Percentiles rank a stretch among this genome's conserved stretches.
phyloP scores from a whole-genome alignment of 2,888 invertebrate genomes.

The Calameuta pallipes region DNA sequence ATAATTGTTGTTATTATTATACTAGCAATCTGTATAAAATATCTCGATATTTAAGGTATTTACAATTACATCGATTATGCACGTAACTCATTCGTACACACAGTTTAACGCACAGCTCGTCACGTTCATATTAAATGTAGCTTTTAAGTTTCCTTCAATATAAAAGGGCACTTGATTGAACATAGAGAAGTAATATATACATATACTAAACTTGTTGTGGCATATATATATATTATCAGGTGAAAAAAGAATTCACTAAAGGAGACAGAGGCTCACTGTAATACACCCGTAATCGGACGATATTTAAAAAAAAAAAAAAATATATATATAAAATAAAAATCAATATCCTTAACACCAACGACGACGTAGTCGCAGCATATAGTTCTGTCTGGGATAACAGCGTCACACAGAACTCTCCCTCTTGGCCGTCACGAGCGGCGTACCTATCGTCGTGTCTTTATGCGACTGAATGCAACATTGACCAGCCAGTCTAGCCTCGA shows the following conservation, averaged over 20 bases:
- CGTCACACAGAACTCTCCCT: slow-evolving; percentile 74
- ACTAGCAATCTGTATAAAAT: slow-evolving; percentile 63
- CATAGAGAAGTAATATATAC: slow-evolving; percentile 38
- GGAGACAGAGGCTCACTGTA: slow-evolving; percentile 26
- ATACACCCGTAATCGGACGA: slow-evolving; percentile 17
- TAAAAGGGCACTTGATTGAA: slow-evolving; percentile 62
- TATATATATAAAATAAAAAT: not conserved
- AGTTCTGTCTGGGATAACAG: slow-evolving; percentile 26
- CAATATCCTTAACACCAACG: slow-evolving; percentile 15
- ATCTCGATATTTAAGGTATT: slow-evolving; percentile 55
- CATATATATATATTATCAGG: slow-evolving; percentile 24
- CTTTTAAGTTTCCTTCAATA: slow-evolving; percentile 47
- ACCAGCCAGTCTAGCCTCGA: slow-evolving; percentile 49
- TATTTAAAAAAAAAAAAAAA: not conserved
- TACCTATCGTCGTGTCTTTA: slow-evolving; percentile 72
- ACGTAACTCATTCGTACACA: slow-evolving; percentile 11
- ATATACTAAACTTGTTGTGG: not conserved
- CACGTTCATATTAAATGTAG: slow-evolving; percentile 22
- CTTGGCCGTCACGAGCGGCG: slow-evolving; percentile 73
- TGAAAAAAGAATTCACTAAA: slow-evolving; percentile 33
- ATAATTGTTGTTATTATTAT: slow-evolving; percentile 34
- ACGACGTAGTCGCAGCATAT: slow-evolving; percentile 1
- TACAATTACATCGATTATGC: slow-evolving; percentile 36
- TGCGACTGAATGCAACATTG: slow-evolving; percentile 61
- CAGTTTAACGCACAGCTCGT: slow-evolving; percentile 2